Base-by-base conservation (phyloP, 2,888 invertebrate species). In the Spialia ferax region DNA sequence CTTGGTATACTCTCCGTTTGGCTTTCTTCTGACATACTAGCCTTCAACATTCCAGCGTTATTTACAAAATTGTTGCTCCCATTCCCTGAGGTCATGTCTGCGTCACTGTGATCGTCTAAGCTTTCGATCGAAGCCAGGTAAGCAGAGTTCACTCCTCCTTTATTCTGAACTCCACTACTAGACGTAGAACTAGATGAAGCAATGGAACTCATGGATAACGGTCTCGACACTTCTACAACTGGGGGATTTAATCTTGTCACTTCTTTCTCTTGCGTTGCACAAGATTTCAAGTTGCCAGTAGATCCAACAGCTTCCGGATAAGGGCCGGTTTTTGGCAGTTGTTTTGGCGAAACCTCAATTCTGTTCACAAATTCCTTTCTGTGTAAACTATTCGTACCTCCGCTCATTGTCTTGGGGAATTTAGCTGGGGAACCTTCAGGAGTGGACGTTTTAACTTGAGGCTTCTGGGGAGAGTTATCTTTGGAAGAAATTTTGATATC, bases 111-210 rank as follows among this genome's bases (percentile, higher is more conserved):
- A 79, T 97, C 97, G 69, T 97, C 97, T 76, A 98, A 92, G 76
- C 97, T 97, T 85, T 98, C 98, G 62, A 97, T 97, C 38, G 97
- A 98, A 63, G 98, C 98, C 82, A 98, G 91, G 87, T 98, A 98
- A 15, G 97, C 97, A 48, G 96, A 96, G 75, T 95, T 95, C 74
- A 96, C 94, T 73, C 95, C 95, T 20, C 95, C 94, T 79, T 94
- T 95, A 77, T 95, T 95, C 74, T 95, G 95, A 50, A 95, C 95
- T 63, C 95, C 95, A 77, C 95, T 95, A 71, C 95, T 95, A 0
- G 91, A 94, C 6, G 95, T 95, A 0, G 95, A 96, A 68, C 96
- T 96, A 0, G 96, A 96, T 7, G 97, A 97, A 11, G 96, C 96
- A 77, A 97, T 96, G 70, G 97, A 97, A 82, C 96, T 96, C 86